Evolutionary conservation across 2,888 invertebrate species (phyloP), one percentile per base, ranked within the genome.

Genomic region (Bugulina stolonifera): DNA sequence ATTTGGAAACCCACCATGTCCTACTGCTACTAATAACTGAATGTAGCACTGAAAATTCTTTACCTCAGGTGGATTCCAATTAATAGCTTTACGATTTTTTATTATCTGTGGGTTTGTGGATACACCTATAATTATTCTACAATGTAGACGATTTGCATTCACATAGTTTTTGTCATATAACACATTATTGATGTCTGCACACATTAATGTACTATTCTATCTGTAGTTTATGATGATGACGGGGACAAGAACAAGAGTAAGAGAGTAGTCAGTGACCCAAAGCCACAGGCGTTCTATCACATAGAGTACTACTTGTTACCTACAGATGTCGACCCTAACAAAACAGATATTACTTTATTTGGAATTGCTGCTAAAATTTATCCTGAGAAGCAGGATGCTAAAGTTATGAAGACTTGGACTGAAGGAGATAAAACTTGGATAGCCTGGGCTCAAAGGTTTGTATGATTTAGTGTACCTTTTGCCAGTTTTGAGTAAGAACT

Each of bases 381-480:
- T 76, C 79, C 81, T 73, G 83, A 83, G 73, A 75, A 76, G 35
- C 79, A 80, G 55, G 83, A 83, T 32, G 77, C 83, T 0, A 78
- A 78, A 54, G 80, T 83, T 23, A 75, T 83, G 71, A 80, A 80
- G 73, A 83, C 81, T 0, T 84, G 83, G 83, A 79, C 79, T 71
- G 82, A 81, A 73, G 82, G 81, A 0, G 80, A 81, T 35, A 75
- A 80, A 43, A 81, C 83, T 0, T 84, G 84, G 84, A 77, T 82
- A 14, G 80, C 82, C 0, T 84, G 83, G 83, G 77, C 81, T n/a
- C 80, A 82, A 71, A 80, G 79, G 83, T 83, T 75, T 74, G 71
- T 72, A 54, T 27, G 22, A 1, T 34, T 29, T n/a, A n/a, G n/a
- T n/a, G n/a, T n/a, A n/a, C n/a, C n/a, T n/a, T n/a, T n/a, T n/a